Evolutionary conservation across 53 echinoderm and acorn worm species (phyloP).

Genomic region (Holothuria leucospilota): DNA sequence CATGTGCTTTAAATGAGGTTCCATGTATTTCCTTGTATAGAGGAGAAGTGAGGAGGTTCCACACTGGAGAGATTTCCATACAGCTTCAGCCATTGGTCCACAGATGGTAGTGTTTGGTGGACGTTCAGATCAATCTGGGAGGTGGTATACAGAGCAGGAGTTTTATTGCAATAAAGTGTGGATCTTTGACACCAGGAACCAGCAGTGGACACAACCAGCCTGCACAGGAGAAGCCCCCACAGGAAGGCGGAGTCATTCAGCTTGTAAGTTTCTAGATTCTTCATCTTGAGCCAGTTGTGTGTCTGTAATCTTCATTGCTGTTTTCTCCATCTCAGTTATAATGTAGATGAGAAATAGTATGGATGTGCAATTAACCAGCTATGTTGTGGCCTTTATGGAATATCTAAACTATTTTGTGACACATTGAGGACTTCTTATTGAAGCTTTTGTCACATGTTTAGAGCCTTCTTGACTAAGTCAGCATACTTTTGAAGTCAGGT

Average conservation of each 20-base stretch:
- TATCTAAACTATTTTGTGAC: no score
- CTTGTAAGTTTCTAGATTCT: constrained; percentile 66
- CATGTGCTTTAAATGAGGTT: no score
- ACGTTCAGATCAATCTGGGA: constrained; percentile 81
- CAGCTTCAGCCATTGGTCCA: constrained; percentile 69
- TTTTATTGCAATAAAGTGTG: constrained; percentile 92
- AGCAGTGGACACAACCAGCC: constrained; percentile 67
- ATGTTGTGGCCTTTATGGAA: no score
- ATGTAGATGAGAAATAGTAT: no score
- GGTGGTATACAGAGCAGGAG: constrained; percentile 85
- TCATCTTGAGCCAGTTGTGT: no score
- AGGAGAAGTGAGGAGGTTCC: constrained; percentile 52
- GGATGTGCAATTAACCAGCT: no score
- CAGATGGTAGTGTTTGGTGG: constrained; percentile 88
- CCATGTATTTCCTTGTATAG: neutral
- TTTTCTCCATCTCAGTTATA: no score
- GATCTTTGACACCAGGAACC: constrained; percentile 78
- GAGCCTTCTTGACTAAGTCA: no score
- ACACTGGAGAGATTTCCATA: constrained; percentile 94
- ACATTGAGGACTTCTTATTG: no score
- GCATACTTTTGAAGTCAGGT: no score
- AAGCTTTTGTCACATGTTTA: no score
- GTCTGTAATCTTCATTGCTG: no score
- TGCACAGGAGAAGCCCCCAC: constrained; percentile 69
- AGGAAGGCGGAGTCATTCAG: constrained; percentile 93